Conservation (phyloP, 1,140 invertebrate genomes). For the Nomia melanderi region DNA sequence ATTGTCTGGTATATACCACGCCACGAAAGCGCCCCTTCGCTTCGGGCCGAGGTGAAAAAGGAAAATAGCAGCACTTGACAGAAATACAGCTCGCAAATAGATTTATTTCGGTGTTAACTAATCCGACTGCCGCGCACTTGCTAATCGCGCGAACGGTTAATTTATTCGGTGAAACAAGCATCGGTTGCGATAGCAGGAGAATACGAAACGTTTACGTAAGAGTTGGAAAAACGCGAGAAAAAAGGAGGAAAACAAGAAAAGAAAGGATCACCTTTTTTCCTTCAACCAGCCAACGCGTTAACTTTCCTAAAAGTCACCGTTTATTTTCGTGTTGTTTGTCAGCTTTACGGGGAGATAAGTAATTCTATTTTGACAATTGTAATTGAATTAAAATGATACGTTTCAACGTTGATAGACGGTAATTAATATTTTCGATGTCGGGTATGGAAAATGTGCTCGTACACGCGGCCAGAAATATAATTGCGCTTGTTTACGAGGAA, state of each 20-base stretch:
- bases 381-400: slow-evolving; percentile 13
- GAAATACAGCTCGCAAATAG: background rate
- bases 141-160: background rate
- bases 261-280: background rate
- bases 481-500: slow-evolving; percentile 52
- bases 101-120: background rate
- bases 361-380: slow-evolving; percentile 32
- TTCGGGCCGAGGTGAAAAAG: background rate
- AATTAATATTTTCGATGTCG: slow-evolving; percentile 25
- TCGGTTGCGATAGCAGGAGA: background rate
- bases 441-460: slow-evolving; percentile 7
- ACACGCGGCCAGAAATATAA: slow-evolving; percentile 41
- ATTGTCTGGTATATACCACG: too few relatives aligned
- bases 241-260: too few relatives aligned
- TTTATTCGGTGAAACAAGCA: background rate
- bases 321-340: background rate
- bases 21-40: too few relatives aligned
- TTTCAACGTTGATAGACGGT: slow-evolving; percentile 23
- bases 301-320: too few relatives aligned
- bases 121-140: background rate
- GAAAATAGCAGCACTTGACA: background rate
- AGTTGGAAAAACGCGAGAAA: background rate
- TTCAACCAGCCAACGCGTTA: too few relatives aligned
- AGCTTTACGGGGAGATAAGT: background rate
- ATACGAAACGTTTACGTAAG: background rate